Conservation (phyloP, 1,140 invertebrate species). For the Gerris buenoi region DNA sequence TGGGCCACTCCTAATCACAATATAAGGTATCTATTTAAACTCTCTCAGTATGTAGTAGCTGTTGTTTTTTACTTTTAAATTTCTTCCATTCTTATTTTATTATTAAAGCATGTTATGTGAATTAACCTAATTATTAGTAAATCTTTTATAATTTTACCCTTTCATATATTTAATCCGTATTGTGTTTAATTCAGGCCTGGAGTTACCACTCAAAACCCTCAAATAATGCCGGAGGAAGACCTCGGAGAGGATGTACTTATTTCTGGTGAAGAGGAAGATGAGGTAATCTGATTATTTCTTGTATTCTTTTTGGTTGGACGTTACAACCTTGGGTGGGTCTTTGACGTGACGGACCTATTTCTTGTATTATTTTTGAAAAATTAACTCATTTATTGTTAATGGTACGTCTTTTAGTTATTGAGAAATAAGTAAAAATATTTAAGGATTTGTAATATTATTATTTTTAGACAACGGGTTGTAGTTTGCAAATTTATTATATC, state of each 20-base stretch:
- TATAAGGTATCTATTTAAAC: constrained; percentile 16
- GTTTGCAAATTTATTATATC: no score
- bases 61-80: background rate
- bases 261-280: constrained; percentile 31
- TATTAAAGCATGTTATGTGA: background rate
- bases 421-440: background rate
- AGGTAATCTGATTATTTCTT: constrained; percentile 23
- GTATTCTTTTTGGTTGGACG: background rate
- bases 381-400: background rate
- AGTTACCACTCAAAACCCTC: constrained; percentile 18
- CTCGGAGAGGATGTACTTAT: constrained; percentile 31
- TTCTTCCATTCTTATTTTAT: background rate
- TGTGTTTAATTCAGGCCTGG: constrained; percentile 11
- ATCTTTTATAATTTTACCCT: background rate
- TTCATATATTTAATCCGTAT: background rate
- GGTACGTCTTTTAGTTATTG: background rate
- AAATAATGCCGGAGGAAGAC: constrained; percentile 28
- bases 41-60: background rate
- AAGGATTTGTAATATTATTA: background rate
- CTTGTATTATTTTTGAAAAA: background rate
- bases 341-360: background rate
- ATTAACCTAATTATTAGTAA: no score
- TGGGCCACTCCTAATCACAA: constrained; percentile 26
- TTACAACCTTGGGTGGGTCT: background rate
- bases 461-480: background rate